These are phyloP conservation scores for Hoplodrina ambigua DNA, from an alignment of 2,888 invertebrate genomes.

Conservation along the genomic window DNA sequence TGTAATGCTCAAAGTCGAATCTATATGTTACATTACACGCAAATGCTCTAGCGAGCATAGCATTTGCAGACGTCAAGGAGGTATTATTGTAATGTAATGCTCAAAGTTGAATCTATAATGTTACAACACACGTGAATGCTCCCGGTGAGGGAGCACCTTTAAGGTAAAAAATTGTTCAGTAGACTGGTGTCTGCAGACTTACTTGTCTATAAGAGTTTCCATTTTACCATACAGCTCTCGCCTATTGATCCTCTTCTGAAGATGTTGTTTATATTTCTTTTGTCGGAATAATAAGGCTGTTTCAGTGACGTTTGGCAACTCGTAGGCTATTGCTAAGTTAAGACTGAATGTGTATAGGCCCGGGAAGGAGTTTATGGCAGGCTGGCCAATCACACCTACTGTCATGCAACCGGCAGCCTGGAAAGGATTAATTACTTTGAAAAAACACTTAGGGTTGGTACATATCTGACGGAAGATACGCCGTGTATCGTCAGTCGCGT, in stretches of 20 bases:
- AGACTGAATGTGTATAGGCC: constrained; percentile 92
- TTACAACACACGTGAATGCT: too few species aligned
- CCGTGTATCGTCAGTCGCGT: too few species aligned
- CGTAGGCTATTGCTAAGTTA: constrained; percentile 93
- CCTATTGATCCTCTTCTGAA: constrained; percentile 91
- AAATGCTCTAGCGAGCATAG: too few species aligned
- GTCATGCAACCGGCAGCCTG: constrained; percentile 92
- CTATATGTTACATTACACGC: too few species aligned
- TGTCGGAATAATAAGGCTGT: constrained; percentile 71
- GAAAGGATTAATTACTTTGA: not conserved
- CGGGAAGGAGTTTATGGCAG: constrained; percentile 83
- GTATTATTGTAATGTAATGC: too few species aligned
- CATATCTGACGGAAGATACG: too few species aligned
- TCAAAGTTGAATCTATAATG: too few species aligned
- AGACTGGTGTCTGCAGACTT: constrained; percentile 75
- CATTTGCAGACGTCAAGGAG: too few species aligned
- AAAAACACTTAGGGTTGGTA: too few species aligned
- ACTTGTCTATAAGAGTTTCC: constrained; percentile 93
- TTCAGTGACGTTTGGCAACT: constrained; percentile 90
- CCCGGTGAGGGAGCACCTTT: too few species aligned
- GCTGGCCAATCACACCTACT: constrained; percentile 85
- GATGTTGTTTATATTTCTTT: constrained; percentile 78
- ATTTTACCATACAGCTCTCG: constrained; percentile 93
- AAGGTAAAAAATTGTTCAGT: too few species aligned
- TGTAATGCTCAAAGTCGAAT: too few species aligned